Conservation (phyloP, 2,888 invertebrate species). For the Miltochrista miniata region DNA sequence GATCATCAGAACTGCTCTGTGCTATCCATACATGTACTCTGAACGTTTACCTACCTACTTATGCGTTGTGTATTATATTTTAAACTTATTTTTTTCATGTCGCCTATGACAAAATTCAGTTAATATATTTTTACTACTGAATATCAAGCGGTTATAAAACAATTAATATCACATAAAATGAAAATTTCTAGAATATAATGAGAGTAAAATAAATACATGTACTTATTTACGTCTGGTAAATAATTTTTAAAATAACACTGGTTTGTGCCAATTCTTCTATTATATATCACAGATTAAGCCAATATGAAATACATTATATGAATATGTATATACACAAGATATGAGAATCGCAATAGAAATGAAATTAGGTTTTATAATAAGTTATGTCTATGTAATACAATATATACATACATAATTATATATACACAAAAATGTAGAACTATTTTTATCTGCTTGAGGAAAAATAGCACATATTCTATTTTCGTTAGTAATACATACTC, state of each 20-base stretch:
- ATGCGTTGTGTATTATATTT: constrained; percentile 39
- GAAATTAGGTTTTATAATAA: constrained; percentile 42
- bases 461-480: constrained; percentile 13
- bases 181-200: constrained; percentile 14
- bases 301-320: constrained; percentile 56
- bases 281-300: constrained; percentile 79
- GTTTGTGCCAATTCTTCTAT: constrained; percentile 60
- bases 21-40: constrained; percentile 37
- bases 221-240: constrained; percentile 23
- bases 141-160: constrained; percentile 54
- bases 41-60: constrained; percentile 30
- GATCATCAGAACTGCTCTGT: constrained; percentile 23
- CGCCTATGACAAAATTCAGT: constrained; percentile 32
- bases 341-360: constrained; percentile 49
- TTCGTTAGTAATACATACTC: constrained; percentile 15
- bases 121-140: constrained; percentile 21
- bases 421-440: constrained; percentile 7
- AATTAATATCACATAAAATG: constrained; percentile 52
- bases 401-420: background rate
- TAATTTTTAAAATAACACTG: constrained; percentile 34
- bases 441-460: constrained; percentile 17
- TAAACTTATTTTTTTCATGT: constrained; percentile 12
- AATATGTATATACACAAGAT: constrained; percentile 39
- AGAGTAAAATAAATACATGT: constrained; percentile 18
- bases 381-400: constrained; percentile 12